These are phyloP conservation scores for Xiphydria camelus DNA, from an alignment of 2,888 invertebrate genomes.

Conservation along the genomic window DNA sequence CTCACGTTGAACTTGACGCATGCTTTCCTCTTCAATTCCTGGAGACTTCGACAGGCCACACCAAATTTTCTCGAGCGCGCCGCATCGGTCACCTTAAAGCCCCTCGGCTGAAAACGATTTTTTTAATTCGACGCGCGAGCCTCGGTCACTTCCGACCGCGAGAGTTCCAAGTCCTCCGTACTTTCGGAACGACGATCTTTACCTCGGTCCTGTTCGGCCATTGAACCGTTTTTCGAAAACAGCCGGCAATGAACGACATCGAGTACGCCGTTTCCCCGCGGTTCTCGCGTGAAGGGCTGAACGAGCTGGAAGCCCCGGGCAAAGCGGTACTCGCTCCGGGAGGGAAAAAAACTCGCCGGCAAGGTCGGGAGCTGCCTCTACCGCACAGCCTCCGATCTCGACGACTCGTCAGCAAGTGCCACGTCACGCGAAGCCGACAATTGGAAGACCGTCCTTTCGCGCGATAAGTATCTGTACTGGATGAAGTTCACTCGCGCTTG, in stretches of 20 bases:
- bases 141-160: no score
- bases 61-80: constrained; percentile 71
- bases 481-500: no score
- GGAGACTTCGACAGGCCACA: constrained; percentile 68
- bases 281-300: constrained; percentile 16
- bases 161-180: no score
- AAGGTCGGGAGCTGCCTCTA: no score
- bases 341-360: background rate
- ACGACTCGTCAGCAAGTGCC: no score
- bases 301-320: background rate
- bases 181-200: no score
- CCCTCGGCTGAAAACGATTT: constrained; percentile 61
- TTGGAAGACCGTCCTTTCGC: no score
- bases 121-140: no score
- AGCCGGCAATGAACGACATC: constrained; percentile 35
- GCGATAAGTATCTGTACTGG: no score
- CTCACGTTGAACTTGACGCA: constrained; percentile 68
- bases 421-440: no score
- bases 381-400: no score
- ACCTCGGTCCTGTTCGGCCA: constrained; percentile 28
- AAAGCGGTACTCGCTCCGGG: no score
- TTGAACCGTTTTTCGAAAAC: constrained; percentile 32
- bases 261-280: constrained; percentile 14
- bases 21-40: constrained; percentile 71
- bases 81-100: constrained; percentile 74